phyloP scores from a whole-genome alignment of 2,888 invertebrate genomes.

The Liopterus haemorrhoidalis region DNA sequence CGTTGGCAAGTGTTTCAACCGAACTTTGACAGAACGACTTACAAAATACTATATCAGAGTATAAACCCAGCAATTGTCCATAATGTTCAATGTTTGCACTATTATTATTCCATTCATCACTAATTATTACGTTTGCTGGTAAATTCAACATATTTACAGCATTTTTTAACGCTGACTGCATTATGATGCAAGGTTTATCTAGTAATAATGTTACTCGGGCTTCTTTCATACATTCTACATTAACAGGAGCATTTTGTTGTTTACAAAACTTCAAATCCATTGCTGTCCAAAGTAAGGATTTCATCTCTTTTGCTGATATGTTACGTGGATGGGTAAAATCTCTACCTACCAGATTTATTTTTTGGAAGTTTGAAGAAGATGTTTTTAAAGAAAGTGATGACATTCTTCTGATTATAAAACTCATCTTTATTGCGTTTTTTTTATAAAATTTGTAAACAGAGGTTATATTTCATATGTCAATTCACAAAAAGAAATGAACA shows the following conservation, averaged over 20 bases:
- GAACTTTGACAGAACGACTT: constrained; percentile 19
- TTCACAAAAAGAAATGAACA: too few relatives aligned
- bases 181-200: constrained; percentile 14
- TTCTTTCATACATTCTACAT: constrained; percentile 13
- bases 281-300: constrained; percentile 28
- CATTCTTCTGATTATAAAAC: too few relatives aligned
- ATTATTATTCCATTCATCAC: constrained; percentile 21
- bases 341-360: constrained; percentile 21
- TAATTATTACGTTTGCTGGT: constrained; percentile 18
- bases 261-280: constrained; percentile 20
- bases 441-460: too few relatives aligned
- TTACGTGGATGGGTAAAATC: constrained; percentile 18
- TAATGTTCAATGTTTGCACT: constrained; percentile 14
- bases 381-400: too few relatives aligned
- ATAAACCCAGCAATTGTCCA: constrained; percentile 18
- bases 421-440: too few relatives aligned
- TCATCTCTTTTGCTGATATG: constrained; percentile 21
- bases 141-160: constrained; percentile 19
- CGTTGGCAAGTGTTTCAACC: constrained; percentile 20
- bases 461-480: too few relatives aligned
- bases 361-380: too few relatives aligned
- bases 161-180: constrained; percentile 18
- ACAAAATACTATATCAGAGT: constrained; percentile 24
- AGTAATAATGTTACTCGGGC: constrained; percentile 19
- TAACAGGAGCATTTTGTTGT: constrained; percentile 3